Evolutionary conservation across 2,888 invertebrate species (phyloP), one percentile per base, ranked within the genome.

Genomic region (Anticlea derivata): DNA sequence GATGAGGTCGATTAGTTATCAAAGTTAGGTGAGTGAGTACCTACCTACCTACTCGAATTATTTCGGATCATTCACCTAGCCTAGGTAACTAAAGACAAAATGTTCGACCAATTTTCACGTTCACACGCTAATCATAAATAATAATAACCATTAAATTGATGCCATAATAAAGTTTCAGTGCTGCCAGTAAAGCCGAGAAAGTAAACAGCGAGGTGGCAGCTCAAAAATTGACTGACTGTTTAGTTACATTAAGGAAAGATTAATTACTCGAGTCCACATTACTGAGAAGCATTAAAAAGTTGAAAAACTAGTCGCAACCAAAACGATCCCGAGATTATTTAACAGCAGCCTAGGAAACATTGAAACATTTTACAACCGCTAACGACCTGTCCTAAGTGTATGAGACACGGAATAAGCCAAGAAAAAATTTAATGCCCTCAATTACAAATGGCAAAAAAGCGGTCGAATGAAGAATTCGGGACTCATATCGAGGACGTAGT

Each of bases 391-490:
- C 65, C 59, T 11, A 27, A 40, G 63, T 60, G 65, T 66, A 72
- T 65, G 70, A 71, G 73, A 76, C 68, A 76, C 75, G 74, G 74
- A 77, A 78, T 80, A 79, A 80, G 78, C 73, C 76, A 78, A 82
- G 81, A 77, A 80, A 83, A 78, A 80, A 89, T 85, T 85, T 87
- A 89, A 84, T 77, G 76, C 79, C 82, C 78, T 76, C 87, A 86
- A 86, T 87, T 87, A 88, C 83, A 82, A 83, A 83, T 79, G 75
- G 82, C 79, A 88, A 62, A 87, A 88, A 83, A 72, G 65, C 63
- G 75, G 68, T 68, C 66, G 70, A 58, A 61, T 66, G 52, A 63
- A 79, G 86, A 83, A 89, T 88, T 83, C 75, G 78, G 78, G 79
- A 78, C 77, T 83, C 75, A 77, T 81, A 78, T 77, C 78, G 71